Evolutionary conservation across 2,113 vertebrate species (phyloP).

Genomic region (Lates calcarifer): DNA sequence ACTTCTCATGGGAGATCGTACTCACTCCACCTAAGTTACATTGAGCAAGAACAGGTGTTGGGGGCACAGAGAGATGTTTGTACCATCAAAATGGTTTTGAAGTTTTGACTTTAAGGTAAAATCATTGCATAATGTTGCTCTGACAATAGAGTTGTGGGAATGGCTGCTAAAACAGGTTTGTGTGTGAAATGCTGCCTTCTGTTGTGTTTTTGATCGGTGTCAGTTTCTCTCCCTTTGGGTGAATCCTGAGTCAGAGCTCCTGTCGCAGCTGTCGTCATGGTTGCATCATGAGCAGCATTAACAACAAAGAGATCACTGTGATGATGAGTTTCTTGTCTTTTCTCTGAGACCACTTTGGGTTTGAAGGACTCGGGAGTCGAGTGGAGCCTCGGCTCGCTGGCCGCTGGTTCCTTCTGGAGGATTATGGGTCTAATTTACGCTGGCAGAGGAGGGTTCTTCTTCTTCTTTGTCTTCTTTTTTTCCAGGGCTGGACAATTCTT

Average conservation of each 20-base stretch:
- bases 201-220: neutral
- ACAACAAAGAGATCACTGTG: slow-evolving; percentile 6
- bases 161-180: neutral
- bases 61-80: too few relatives aligned
- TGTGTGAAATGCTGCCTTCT: neutral
- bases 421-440: slow-evolving; percentile 22
- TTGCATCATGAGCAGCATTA: slow-evolving; percentile 39
- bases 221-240: neutral
- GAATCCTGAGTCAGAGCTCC: slow-evolving; percentile 17
- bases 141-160: neutral
- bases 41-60: too few relatives aligned
- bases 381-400: too few relatives aligned
- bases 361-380: neutral
- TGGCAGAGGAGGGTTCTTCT: slow-evolving; percentile 22
- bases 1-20: too few relatives aligned
- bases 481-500: slow-evolving; percentile 63
- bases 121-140: too few relatives aligned
- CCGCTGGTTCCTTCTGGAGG: slow-evolving; percentile 11
- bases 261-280: slow-evolving; percentile 9
- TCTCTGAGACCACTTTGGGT: slow-evolving; percentile 1
- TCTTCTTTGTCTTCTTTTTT: slow-evolving; percentile 1
- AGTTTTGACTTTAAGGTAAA: too few relatives aligned
- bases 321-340: neutral
- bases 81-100: too few relatives aligned
- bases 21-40: too few relatives aligned